These are phyloP conservation scores for Platichthys stellatus DNA, from an alignment of 2,113 vertebrate species.

Conservation along the genomic window DNA sequence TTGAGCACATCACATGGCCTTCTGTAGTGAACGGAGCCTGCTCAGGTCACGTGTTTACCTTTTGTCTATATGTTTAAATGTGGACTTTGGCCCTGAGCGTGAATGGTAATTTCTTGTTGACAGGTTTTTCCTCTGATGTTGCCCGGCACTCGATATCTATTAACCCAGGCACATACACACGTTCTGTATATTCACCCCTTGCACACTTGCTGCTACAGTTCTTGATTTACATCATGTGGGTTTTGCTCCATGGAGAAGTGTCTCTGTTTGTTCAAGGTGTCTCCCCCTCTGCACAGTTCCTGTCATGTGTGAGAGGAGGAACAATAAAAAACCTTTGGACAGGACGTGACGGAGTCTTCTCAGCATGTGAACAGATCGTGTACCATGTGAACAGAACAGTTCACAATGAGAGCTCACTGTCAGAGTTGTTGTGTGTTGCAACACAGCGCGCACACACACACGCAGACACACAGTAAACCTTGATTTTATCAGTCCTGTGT, in stretches of 20 bases:
- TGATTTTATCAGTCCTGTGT: conserved; percentile 1
- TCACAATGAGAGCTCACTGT: conserved; percentile 5
- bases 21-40: too few species aligned
- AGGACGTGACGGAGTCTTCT: conserved; percentile 1
- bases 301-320: background rate
- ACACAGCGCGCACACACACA: background rate
- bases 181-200: background rate
- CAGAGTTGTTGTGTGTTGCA: background rate
- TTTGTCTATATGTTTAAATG: too few species aligned
- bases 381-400: background rate
- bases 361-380: background rate
- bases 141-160: too few species aligned
- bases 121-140: too few species aligned
- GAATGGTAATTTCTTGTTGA: too few species aligned
- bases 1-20: background rate
- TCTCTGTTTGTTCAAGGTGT: conserved; percentile 42
- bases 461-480: background rate
- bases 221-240: background rate
- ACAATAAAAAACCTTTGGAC: background rate
- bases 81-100: too few species aligned
- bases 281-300: background rate
- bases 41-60: too few species aligned
- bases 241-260: background rate
- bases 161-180: background rate
- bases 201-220: background rate